These are phyloP conservation scores for Castor canadensis DNA, from an alignment of 2,113 vertebrate species.

Conservation along the genomic window DNA sequence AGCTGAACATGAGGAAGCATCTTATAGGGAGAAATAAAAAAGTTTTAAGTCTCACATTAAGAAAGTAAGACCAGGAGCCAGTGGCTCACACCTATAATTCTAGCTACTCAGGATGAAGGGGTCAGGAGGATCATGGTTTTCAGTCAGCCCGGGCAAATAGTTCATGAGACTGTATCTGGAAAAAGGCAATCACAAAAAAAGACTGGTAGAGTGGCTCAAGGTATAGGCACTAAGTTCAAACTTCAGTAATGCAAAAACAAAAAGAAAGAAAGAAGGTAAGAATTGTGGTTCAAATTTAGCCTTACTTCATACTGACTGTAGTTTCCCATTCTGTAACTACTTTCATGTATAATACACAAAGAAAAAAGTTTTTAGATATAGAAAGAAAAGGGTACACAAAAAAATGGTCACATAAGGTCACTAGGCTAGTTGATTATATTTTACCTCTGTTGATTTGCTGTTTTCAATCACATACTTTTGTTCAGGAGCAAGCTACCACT, in stretches of 20 bases:
- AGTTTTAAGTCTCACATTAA: neutral
- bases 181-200: no score
- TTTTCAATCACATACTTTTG: neutral
- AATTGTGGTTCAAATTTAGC: neutral
- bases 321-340: neutral
- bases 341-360: neutral
- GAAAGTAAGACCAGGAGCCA: neutral
- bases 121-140: no score
- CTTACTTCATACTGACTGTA: neutral
- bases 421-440: neutral
- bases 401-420: neutral
- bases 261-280: no score
- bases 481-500: neutral
- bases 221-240: no score
- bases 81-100: no score
- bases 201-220: neutral
- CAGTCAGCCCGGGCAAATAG: no score
- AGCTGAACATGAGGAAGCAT: neutral
- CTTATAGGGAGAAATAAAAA: neutral
- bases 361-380: neutral
- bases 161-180: no score
- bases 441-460: neutral
- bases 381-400: accelerated
- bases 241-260: no score
- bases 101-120: no score